These are phyloP conservation scores for Panulirus ornatus DNA, from an alignment of 1,140 invertebrate species.

Conservation along the genomic window DNA sequence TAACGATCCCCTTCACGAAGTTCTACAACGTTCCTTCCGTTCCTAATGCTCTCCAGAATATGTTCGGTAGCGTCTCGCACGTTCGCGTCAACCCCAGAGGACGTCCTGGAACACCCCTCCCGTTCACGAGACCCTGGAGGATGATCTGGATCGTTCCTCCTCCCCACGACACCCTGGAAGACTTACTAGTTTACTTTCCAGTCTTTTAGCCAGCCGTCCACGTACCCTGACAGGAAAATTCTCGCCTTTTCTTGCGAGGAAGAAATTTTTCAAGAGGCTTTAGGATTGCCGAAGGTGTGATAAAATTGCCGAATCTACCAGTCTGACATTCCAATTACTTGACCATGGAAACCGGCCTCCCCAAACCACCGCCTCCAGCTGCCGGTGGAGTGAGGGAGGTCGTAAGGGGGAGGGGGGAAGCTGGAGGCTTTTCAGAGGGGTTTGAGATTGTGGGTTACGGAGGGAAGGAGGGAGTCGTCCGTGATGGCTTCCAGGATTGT, in stretches of 20 bases:
- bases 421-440: neutral
- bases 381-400: neutral
- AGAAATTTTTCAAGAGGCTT: conserved; percentile 42
- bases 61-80: too few relatives aligned
- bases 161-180: neutral
- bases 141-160: neutral
- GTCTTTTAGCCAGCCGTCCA: conserved; percentile 34
- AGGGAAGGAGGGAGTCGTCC: neutral
- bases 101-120: neutral
- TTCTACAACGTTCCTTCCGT: too few relatives aligned
- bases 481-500: neutral
- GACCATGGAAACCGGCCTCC: neutral
- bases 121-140: neutral
- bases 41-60: too few relatives aligned
- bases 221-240: conserved; percentile 45
- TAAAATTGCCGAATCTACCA: conserved; percentile 46
- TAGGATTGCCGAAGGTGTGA: conserved; percentile 57
- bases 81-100: neutral
- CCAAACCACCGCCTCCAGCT: neutral
- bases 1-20: too few relatives aligned
- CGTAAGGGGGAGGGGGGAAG: neutral
- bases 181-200: conserved; percentile 32
- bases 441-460: neutral
- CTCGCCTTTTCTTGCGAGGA: conserved; percentile 10
- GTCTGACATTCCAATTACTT: conserved; percentile 52